Conservation (phyloP, 2,113 vertebrate species). For the Heterocephalus glaber region DNA sequence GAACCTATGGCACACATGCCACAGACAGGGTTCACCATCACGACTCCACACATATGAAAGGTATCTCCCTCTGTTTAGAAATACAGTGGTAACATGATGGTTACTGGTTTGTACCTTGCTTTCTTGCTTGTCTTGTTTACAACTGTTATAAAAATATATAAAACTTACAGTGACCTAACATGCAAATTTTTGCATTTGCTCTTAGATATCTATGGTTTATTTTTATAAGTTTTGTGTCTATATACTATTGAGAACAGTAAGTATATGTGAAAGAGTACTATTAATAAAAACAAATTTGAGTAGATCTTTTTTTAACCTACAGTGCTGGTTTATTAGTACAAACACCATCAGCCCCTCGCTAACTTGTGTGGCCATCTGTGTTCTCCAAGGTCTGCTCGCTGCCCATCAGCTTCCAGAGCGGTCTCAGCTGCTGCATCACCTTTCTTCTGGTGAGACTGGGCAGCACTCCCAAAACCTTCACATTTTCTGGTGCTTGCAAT, state of each 20-base stretch:
- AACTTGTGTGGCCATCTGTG: not conserved
- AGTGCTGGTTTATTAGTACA: slow-evolving; percentile 23
- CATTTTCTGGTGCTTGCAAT: not conserved
- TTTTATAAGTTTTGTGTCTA: slow-evolving; percentile 70
- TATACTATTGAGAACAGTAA: slow-evolving; percentile 31
- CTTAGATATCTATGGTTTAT: slow-evolving; percentile 70
- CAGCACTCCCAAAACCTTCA: not conserved
- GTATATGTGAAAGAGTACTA: slow-evolving; percentile 49
- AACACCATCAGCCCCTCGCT: not conserved
- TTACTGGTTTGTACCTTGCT: slow-evolving; percentile 50
- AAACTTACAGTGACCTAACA: slow-evolving; percentile 42
- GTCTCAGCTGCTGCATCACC: not conserved
- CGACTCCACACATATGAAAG: not conserved
- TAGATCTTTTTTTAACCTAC: slow-evolving; percentile 6
- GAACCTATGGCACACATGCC: not conserved
- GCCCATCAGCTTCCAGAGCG: not conserved
- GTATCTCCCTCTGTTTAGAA: not conserved
- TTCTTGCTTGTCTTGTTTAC: slow-evolving; percentile 48
- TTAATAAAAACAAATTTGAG: slow-evolving; percentile 51
- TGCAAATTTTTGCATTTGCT: slow-evolving; percentile 56
- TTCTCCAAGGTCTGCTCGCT: too few relatives aligned
- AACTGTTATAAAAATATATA: slow-evolving; percentile 28
- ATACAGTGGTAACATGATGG: slow-evolving; percentile 1
- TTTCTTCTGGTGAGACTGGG: not conserved
- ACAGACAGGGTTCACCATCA: not conserved